Evolutionary conservation across 1,140 invertebrate genomes (phyloP), one percentile per base, ranked within the genome.

Genomic region (Atta colombica): DNA sequence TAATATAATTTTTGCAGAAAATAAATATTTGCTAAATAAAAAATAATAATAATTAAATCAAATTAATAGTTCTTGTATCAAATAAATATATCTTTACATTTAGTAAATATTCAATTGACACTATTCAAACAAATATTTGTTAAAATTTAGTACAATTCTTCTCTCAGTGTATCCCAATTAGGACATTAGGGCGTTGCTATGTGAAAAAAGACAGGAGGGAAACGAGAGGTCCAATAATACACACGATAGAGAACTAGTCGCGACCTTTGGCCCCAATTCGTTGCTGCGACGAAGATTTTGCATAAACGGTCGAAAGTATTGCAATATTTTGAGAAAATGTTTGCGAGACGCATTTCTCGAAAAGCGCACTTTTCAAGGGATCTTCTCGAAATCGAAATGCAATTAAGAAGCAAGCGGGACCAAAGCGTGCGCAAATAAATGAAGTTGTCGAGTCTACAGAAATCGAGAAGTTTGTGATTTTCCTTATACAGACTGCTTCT

Each of bases 121-220:
- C 8, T 45, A 45, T 45, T 45, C 39, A 45, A 10, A 45, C 39
- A 45, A 45, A 45, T 45, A 45, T 45, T 45, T 45, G 39, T 45
- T 45, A 10, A 12, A 45, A 45, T 10, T 45, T 45, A 45, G 39
- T 45, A 45, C 10, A 31, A 45, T 45, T 45, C 39, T 45, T 51
- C 14, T 51, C 49, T 14, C 80, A 77, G 88, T 91, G 91, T 88
- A 88, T 69, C 35, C 65, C 63, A 63, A 88, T 86, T 87, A 84
- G 77, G 80, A 77, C 65, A 77, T 74, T 85, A 90, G 61, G 39
- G 39, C 39, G 88, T 89, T 84, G 89, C 55, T 74, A 87, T 31
- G 61, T 65, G 28, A 84, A 85, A 77, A 66, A 60, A 74, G 49
- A 49, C 31, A 77, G 28, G 55, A n/a, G 16, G 21, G 58, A 72